phyloP scores from a whole-genome alignment of 2,888 invertebrate species.

The Melanotus villosus region DNA sequence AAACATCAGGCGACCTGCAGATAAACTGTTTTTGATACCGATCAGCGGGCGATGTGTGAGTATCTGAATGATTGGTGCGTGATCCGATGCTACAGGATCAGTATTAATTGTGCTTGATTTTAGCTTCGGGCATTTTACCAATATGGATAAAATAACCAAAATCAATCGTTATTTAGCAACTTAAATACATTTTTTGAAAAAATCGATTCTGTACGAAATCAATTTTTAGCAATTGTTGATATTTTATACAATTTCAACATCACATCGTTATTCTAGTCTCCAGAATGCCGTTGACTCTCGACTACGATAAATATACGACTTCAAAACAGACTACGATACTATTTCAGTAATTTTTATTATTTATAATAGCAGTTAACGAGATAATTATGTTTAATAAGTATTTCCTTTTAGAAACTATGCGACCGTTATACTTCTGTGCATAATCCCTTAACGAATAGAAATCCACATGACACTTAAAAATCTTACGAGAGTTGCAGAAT shows the following conservation, averaged over 20 bases:
- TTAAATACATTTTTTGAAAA: too few species aligned
- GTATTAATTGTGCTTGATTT: constrained; percentile 32
- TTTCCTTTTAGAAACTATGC: constrained; percentile 15
- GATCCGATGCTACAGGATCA: constrained; percentile 30
- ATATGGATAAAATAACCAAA: background rate
- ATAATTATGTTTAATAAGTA: constrained; percentile 16
- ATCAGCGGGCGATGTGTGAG: constrained; percentile 52
- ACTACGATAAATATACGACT: constrained; percentile 6
- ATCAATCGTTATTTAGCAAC: too few species aligned
- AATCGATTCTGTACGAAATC: too few species aligned
- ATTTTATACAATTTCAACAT: too few species aligned
- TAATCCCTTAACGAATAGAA: constrained; percentile 22
- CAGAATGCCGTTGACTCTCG: too few species aligned
- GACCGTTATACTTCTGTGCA: constrained; percentile 9
- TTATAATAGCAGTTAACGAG: constrained; percentile 4
- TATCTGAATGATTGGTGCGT: constrained; percentile 44
- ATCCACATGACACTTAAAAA: background rate
- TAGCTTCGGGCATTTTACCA: constrained; percentile 14
- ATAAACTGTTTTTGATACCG: constrained; percentile 56
- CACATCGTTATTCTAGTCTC: too few species aligned
- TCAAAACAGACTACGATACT: background rate
- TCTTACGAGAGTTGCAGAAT: background rate
- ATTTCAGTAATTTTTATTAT: constrained; percentile 7
- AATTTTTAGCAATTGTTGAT: too few species aligned
- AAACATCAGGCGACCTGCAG: constrained; percentile 51